Percentiles rank a stretch among this genome's conserved stretches.
These are phyloP conservation scores for Cataglyphis livida DNA, from an alignment of 2,888 invertebrate genomes.

Conservation along the genomic window DNA sequence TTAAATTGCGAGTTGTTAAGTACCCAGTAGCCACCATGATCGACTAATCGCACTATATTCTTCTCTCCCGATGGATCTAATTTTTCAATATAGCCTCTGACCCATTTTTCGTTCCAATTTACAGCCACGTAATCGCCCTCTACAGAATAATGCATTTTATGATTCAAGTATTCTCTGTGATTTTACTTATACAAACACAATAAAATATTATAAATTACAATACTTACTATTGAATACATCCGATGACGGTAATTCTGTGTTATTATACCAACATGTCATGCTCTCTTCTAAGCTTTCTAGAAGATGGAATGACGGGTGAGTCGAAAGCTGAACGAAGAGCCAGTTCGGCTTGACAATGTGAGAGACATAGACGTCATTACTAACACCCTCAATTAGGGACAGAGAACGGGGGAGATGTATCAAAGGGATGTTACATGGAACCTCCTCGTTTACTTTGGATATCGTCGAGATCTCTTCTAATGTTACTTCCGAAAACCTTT, in stretches of 20 bases:
- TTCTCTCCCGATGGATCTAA: slow-evolving; percentile 90
- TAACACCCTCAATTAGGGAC: slow-evolving; percentile 95
- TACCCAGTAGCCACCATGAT: slow-evolving; percentile 97
- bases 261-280: slow-evolving; percentile 94
- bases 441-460: slow-evolving; percentile 69
- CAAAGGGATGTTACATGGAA: slow-evolving; percentile 15
- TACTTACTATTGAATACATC: slow-evolving; percentile 91
- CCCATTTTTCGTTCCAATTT: slow-evolving; percentile 92
- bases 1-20: slow-evolving; percentile 92
- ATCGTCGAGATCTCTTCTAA: slow-evolving; percentile 87
- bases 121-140: slow-evolving; percentile 96
- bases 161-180: not conserved
- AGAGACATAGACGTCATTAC: slow-evolving; percentile 96
- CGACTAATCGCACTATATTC: slow-evolving; percentile 95
- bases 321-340: slow-evolving; percentile 97
- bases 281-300: slow-evolving; percentile 92
- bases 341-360: slow-evolving; percentile 95
- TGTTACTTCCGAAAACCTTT: slow-evolving; percentile 92
- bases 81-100: slow-evolving; percentile 79
- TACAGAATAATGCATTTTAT: slow-evolving; percentile 80
- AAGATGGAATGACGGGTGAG: slow-evolving; percentile 96
- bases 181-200: not conserved
- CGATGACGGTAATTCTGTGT: slow-evolving; percentile 92
- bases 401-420: slow-evolving; percentile 86
- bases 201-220: not conserved